A percentile compares a stretch with the other conserved stretches of the same genome.
These are phyloP conservation scores for Eutolmus rufibarbis DNA, from an alignment of 2,888 invertebrate genomes.

Conservation along the genomic window DNA sequence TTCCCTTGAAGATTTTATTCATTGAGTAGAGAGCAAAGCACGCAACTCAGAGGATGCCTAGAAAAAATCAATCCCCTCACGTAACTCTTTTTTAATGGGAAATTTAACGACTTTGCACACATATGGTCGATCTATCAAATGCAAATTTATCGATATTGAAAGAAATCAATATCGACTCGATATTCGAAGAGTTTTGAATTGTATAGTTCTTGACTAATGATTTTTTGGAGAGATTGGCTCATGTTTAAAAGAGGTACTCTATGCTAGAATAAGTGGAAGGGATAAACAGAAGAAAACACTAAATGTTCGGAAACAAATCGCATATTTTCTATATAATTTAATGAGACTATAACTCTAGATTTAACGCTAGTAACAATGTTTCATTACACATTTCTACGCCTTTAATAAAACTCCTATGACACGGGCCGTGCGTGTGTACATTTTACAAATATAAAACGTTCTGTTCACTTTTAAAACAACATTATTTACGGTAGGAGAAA, in stretches of 20 bases:
- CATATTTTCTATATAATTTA: constrained; percentile 25
- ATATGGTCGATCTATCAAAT: no score
- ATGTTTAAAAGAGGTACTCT: no score
- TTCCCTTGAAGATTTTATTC: no score
- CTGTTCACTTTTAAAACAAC: constrained; percentile 27
- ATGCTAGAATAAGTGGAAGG: neutral
- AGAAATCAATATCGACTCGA: no score
- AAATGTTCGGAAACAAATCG: neutral
- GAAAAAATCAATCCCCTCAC: no score
- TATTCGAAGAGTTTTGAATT: no score
- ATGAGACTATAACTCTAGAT: constrained; percentile 15
- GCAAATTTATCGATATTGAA: no score
- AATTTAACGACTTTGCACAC: no score
- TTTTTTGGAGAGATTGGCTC: no score
- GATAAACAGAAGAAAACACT: neutral
- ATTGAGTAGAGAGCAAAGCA: no score
- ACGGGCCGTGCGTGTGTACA: neutral
- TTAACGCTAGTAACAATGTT: constrained; percentile 27
- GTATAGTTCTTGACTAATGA: no score
- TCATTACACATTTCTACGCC: constrained; percentile 1
- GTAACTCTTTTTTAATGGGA: neutral
- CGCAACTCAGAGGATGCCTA: no score
- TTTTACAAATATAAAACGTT: constrained; percentile 39
- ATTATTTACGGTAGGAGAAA: constrained; percentile 10
- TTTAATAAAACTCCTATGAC: constrained; percentile 20